phyloP scores from a whole-genome alignment of 2,797 vertebrate species.

The Craterocephalus amniculus region DNA sequence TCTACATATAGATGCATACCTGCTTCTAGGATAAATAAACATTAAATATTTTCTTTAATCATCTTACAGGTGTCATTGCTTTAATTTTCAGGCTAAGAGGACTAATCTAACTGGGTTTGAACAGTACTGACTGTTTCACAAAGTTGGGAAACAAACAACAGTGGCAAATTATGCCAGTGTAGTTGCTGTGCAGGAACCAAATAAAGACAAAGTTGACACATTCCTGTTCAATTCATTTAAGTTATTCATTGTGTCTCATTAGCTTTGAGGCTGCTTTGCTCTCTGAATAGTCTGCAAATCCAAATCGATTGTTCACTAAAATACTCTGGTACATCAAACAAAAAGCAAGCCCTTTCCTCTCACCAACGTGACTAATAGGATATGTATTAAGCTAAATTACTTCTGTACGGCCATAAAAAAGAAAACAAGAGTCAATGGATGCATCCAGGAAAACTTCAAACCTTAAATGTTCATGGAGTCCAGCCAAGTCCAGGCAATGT shows the following conservation, averaged over 20 bases:
- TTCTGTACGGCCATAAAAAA: conserved; percentile 26
- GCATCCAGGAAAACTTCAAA: conserved; percentile 41
- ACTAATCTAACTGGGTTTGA: neutral
- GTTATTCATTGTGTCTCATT: neutral
- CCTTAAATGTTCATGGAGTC: conserved; percentile 36
- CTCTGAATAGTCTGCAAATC: neutral
- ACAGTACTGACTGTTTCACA: neutral
- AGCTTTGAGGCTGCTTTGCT: neutral
- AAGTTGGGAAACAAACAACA: neutral
- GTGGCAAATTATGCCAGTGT: neutral
- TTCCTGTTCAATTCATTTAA: neutral
- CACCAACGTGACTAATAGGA: conserved; percentile 4
- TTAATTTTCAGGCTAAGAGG: neutral
- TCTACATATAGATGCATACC: conserved; percentile 9
- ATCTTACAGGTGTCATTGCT: neutral
- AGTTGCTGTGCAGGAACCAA: neutral
- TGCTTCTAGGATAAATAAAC: neutral
- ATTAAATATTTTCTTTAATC: neutral
- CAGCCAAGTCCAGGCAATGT: conserved; percentile 2
- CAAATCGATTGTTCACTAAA: neutral
- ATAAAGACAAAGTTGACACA: neutral
- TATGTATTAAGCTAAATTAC: conserved; percentile 34
- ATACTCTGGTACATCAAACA: conserved; percentile 2
- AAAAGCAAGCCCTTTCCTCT: conserved; percentile 21
- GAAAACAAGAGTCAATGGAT: conserved; percentile 20